A percentile compares a stretch with the other conserved stretches of the same genome.
Evolutionary conservation across 1,140 invertebrate genomes (phyloP).

Genomic region (Meloidogyne hapla): DNA sequence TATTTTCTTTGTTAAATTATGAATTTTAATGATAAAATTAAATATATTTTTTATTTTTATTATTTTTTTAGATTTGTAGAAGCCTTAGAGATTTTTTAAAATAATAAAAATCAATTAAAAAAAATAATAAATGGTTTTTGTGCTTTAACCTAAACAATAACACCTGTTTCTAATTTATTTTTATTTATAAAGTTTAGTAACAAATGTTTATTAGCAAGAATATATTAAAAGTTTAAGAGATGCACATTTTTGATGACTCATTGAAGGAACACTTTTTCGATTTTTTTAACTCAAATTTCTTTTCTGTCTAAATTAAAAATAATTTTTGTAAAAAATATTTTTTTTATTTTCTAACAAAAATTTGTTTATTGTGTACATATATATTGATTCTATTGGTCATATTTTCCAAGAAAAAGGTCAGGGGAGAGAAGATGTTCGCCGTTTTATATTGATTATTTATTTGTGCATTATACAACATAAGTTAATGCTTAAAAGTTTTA

Average conservation of each 20-base stretch:
- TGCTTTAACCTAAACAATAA: background rate
- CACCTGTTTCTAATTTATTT: background rate
- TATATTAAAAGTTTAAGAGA: background rate
- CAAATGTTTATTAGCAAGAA: background rate
- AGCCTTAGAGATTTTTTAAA: no score
- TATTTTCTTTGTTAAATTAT: background rate
- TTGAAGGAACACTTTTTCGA: no score
- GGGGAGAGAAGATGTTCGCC: background rate
- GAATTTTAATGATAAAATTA: no score
- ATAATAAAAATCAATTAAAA: background rate
- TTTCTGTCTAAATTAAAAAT: no score
- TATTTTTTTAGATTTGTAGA: no score
- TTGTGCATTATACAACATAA: background rate
- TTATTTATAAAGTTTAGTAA: no score
- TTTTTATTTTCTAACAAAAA: no score
- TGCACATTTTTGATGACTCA: background rate
- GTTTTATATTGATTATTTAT: background rate
- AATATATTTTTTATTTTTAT: no score
- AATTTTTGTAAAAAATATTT: no score
- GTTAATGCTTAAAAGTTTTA: background rate
- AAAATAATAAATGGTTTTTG: background rate
- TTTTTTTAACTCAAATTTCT: no score
- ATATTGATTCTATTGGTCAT: background rate
- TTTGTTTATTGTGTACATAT: no score
- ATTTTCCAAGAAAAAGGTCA: constrained; percentile 5